A percentile compares a stretch with the other conserved stretches of the same genome.
These are phyloP conservation scores for Raja brachyura DNA, from an alignment of 2,113 vertebrate genomes.

Conservation along the genomic window DNA sequence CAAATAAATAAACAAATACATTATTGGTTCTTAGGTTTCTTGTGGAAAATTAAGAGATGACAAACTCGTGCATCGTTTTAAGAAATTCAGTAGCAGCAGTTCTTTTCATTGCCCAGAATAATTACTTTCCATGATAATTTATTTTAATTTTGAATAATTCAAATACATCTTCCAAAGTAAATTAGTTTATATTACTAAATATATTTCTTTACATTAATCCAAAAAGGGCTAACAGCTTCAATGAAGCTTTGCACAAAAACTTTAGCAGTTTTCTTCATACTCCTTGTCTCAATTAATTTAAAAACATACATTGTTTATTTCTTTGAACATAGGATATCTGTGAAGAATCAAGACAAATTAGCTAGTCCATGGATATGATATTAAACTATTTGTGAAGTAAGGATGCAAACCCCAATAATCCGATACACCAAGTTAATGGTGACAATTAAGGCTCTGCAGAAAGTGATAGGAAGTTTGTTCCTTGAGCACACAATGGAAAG, in stretches of 20 bases:
- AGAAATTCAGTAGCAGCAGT: background rate
- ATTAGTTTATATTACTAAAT: background rate
- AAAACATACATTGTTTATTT: background rate
- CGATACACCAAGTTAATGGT: background rate
- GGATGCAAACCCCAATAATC: background rate
- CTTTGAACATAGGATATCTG: background rate
- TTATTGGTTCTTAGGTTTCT: too few species aligned
- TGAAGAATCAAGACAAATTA: background rate
- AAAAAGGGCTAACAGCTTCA: background rate
- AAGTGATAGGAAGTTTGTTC: background rate
- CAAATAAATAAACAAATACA: too few species aligned
- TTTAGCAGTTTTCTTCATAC: background rate
- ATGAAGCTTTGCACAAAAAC: background rate
- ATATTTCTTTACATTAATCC: background rate
- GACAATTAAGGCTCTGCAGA: background rate
- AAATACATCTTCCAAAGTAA: background rate
- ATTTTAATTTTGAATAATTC: background rate
- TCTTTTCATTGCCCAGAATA: background rate
- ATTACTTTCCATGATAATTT: background rate
- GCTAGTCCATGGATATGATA: background rate
- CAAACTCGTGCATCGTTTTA: too few species aligned
- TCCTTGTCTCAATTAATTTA: background rate
- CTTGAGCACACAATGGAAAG: background rate
- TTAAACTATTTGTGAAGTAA: background rate
- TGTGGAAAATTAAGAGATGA: too few species aligned